These are phyloP conservation scores for Galagoides demidoff DNA, from an alignment of 2,797 vertebrate genomes.

Conservation along the genomic window DNA sequence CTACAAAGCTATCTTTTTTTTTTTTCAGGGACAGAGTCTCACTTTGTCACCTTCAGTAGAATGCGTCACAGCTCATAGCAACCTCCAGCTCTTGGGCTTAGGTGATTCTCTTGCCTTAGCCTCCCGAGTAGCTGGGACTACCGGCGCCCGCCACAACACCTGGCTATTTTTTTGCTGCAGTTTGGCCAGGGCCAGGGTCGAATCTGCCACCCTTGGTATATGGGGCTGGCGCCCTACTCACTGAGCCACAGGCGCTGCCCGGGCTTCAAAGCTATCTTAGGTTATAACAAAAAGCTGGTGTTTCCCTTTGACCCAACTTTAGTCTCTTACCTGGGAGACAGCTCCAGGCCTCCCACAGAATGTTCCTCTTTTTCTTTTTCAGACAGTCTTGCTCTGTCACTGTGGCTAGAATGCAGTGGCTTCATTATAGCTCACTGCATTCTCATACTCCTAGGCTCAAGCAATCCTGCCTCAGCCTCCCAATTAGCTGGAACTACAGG, in stretches of 20 bases:
- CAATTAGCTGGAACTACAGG: not conserved
- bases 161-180: too few relatives aligned
- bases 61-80: too few relatives aligned
- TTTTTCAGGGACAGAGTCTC: too few relatives aligned
- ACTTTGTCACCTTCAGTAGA: too few relatives aligned
- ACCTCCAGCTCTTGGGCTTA: too few relatives aligned
- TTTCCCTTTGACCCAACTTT: conserved; percentile 19
- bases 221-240: too few relatives aligned
- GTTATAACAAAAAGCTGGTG: not conserved
- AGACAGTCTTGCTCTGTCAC: not conserved
- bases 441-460: not conserved
- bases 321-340: not conserved
- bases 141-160: too few relatives aligned
- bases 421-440: not conserved
- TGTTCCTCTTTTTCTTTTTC: not conserved
- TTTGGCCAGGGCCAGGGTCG: too few relatives aligned
- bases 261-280: not conserved
- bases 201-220: too few relatives aligned
- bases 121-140: too few relatives aligned
- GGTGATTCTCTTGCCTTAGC: too few relatives aligned
- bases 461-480: not conserved
- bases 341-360: not conserved
- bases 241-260: too few relatives aligned
- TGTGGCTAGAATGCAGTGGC: not conserved
- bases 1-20: not conserved